Evolutionary conservation across 2,888 invertebrate species (phyloP).

Genomic region (Watsonalla binaria): DNA sequence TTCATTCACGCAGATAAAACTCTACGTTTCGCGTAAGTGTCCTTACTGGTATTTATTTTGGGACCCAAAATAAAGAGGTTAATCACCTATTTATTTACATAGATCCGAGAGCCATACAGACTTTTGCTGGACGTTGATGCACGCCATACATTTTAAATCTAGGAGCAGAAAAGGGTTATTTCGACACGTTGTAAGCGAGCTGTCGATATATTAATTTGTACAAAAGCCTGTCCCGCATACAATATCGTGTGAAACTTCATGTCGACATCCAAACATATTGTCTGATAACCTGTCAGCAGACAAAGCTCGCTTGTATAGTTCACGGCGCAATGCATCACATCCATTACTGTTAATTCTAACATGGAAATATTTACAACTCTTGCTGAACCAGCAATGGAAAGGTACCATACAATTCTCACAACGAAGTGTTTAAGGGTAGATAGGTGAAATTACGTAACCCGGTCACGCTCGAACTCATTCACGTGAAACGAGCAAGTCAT

Average conservation of each 20-base stretch:
- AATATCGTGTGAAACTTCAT: conserved; percentile 16
- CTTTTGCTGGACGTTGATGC: no score
- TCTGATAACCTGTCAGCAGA: conserved; percentile 17
- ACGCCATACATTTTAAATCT: no score
- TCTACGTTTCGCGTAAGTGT: no score
- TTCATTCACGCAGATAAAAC: no score
- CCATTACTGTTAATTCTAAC: not conserved
- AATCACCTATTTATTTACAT: no score
- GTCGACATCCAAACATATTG: conserved; percentile 21
- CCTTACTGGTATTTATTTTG: no score
- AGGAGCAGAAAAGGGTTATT: no score
- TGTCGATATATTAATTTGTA: conserved; percentile 24
- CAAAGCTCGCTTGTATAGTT: not conserved
- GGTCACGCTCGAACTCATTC: conserved; percentile 32
- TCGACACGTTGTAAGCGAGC: not conserved
- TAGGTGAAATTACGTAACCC: conserved; percentile 20
- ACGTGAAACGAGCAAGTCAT: conserved; percentile 36
- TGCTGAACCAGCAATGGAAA: not conserved
- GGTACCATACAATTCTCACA: no score
- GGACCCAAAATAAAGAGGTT: no score
- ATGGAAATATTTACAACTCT: not conserved
- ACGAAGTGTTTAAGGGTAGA: not conserved
- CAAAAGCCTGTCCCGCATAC: conserved; percentile 16
- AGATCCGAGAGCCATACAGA: no score
- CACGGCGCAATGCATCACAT: no score